Evolutionary conservation across 2,113 vertebrate species (phyloP).

Genomic region (Brachypodius melanocephalos): DNA sequence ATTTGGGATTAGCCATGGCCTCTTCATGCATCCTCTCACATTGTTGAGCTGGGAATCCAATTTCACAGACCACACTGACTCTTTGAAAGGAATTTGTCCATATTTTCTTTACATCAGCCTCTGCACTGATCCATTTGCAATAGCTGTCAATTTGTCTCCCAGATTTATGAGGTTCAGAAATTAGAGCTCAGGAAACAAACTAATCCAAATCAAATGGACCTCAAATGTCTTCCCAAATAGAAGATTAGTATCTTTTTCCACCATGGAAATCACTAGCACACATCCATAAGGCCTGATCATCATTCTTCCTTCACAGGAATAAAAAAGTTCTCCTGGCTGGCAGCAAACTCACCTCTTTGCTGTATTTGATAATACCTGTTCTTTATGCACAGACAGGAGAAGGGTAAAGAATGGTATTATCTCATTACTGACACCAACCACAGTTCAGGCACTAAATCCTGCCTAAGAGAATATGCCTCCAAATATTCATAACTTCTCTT

Average conservation of each 20-base stretch:
- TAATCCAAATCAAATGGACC: background rate
- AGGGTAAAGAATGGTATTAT: background rate
- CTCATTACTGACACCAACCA: background rate
- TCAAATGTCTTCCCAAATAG: background rate
- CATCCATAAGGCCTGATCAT: background rate
- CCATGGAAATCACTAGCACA: background rate
- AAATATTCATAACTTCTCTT: constrained; percentile 10
- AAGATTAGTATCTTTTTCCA: background rate
- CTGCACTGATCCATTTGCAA: background rate
- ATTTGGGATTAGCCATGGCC: background rate
- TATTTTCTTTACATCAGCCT: background rate
- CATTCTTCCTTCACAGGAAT: background rate
- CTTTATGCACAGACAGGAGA: constrained; percentile 37
- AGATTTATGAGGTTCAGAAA: background rate
- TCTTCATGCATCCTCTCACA: background rate
- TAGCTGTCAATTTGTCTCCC: background rate
- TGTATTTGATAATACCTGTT: background rate
- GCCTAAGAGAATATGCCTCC: background rate
- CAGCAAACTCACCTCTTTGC: background rate
- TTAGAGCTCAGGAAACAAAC: background rate
- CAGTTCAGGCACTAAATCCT: constrained; percentile 41
- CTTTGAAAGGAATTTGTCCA: background rate
- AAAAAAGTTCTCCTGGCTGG: background rate
- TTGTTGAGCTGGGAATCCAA: background rate
- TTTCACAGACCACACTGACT: background rate